Evolutionary conservation across 2,888 invertebrate genomes (phyloP).

Genomic region (Andrena bicolor): DNA sequence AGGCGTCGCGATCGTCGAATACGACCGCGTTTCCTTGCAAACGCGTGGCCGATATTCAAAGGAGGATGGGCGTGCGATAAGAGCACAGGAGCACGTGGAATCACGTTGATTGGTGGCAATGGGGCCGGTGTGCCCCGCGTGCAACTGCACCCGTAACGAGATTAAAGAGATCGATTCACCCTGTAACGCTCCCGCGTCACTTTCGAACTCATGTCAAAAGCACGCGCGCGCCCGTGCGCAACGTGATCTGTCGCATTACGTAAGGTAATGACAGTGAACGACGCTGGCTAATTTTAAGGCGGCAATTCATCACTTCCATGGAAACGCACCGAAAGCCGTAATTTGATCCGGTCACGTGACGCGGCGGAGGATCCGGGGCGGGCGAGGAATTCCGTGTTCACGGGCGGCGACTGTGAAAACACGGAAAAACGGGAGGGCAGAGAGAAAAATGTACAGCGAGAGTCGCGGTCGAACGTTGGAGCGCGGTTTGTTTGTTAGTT

Average conservation of each 20-base stretch:
- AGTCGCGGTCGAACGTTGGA: not conserved
- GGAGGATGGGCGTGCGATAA: not conserved
- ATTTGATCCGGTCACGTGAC: not conserved
- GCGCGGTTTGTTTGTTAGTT: constrained; percentile 5
- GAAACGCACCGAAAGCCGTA: constrained; percentile 5
- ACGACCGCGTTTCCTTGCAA: too few species aligned
- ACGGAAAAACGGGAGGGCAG: not conserved
- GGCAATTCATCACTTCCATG: not conserved
- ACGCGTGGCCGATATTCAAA: not conserved
- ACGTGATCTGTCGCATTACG: constrained; percentile 30
- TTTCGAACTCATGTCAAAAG: not conserved
- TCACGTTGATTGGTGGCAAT: not conserved
- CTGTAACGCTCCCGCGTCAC: constrained; percentile 14
- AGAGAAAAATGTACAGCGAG: not conserved
- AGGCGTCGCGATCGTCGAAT: not conserved
- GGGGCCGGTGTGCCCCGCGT: constrained; percentile 11
- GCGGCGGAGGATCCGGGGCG: not conserved
- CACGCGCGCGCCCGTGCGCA: not conserved
- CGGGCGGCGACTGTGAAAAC: not conserved
- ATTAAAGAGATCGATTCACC: constrained; percentile 55
- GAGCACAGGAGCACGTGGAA: constrained; percentile 38
- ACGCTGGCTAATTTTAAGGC: constrained; percentile 20
- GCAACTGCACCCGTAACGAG: constrained; percentile 46
- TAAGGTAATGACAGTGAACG: constrained; percentile 29
- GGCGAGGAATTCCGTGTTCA: not conserved